Evolutionary conservation across 2,797 vertebrate genomes (phyloP).

Genomic region (Heteromormyrus szaboi): DNA sequence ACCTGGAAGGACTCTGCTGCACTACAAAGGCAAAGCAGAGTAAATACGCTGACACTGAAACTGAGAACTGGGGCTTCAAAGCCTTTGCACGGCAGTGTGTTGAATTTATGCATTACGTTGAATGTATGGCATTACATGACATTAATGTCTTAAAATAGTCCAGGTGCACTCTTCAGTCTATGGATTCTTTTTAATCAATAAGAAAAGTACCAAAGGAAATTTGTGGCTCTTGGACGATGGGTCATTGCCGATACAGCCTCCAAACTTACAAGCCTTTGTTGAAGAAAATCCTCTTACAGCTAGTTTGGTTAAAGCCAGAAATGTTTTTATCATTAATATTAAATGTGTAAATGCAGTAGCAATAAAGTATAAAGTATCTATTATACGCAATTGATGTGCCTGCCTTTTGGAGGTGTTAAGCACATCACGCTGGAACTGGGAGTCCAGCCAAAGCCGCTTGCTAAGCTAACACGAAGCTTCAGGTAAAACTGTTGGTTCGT

Average conservation of each 20-base stretch:
- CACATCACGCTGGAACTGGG: neutral
- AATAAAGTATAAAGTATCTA: neutral
- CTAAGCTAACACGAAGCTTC: neutral
- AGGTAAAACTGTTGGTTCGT: neutral
- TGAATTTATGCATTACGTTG: neutral
- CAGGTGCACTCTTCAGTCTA: neutral
- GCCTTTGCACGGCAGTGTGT: neutral
- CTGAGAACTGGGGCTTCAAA: neutral
- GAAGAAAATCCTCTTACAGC: neutral
- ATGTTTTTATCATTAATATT: neutral
- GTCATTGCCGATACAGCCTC: neutral
- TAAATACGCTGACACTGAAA: neutral
- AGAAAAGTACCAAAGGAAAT: neutral
- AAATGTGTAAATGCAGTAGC: neutral
- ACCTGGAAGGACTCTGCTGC: neutral
- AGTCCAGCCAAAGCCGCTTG: neutral
- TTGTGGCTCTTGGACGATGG: neutral
- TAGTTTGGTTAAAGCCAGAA: neutral
- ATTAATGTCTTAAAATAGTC: neutral
- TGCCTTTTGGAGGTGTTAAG: neutral
- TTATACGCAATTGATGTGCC: neutral
- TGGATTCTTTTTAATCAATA: neutral
- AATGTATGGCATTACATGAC: neutral
- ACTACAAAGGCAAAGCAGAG: neutral
- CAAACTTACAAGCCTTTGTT: neutral